These are phyloP conservation scores for Ploceus nigricollis DNA, from an alignment of 2,113 vertebrate genomes.

Conservation along the genomic window DNA sequence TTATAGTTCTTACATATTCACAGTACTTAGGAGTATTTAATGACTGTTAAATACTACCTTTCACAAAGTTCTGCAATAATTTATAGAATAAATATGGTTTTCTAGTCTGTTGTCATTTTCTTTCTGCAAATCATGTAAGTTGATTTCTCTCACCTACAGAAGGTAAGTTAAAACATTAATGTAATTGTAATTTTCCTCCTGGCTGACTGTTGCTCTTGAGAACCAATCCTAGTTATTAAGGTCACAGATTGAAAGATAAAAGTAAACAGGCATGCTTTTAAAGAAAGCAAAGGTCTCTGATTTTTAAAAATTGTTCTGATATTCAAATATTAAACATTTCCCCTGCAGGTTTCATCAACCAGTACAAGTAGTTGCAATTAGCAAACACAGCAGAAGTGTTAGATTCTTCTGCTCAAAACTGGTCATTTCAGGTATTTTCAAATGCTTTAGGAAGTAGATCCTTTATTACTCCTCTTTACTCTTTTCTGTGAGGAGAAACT, in stretches of 20 bases:
- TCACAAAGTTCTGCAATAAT: not conserved
- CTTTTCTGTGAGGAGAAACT: not conserved
- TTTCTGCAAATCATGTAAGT: not conserved
- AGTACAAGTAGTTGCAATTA: not conserved
- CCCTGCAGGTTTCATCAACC: not conserved
- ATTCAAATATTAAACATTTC: not conserved
- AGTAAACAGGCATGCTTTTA: not conserved
- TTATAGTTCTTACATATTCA: not conserved
- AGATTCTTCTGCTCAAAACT: not conserved
- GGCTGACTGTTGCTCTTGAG: not conserved
- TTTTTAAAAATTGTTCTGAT: not conserved
- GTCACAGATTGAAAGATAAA: not conserved
- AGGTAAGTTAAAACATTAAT: not conserved
- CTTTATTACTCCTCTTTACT: not conserved
- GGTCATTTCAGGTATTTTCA: not conserved
- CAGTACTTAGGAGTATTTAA: not conserved
- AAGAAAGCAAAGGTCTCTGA: not conserved
- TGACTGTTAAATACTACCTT: not conserved
- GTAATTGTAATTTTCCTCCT: not conserved
- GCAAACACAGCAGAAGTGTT: no score
- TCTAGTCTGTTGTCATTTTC: not conserved
- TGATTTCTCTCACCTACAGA: not conserved
- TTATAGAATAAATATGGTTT: not conserved
- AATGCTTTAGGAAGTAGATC: not conserved
- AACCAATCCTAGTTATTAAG: not conserved